These are phyloP conservation scores for Caenorhabditis brenneri DNA, from an alignment of 1,140 invertebrate genomes.

Conservation along the genomic window DNA sequence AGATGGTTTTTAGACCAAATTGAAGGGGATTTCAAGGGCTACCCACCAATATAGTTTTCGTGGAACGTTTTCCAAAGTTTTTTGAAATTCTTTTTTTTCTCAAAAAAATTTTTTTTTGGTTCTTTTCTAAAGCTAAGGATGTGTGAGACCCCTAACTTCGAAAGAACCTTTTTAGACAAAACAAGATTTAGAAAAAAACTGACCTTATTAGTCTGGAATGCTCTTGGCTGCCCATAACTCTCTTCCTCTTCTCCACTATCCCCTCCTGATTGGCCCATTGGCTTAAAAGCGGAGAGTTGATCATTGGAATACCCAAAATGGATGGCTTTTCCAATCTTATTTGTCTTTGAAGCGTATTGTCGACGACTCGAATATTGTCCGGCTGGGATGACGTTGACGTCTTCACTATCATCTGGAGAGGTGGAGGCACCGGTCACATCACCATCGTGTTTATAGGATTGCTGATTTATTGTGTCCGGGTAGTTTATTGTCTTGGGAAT, in stretches of 20 bases:
- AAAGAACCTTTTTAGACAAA: too few relatives aligned
- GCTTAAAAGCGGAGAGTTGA: slow-evolving; percentile 26
- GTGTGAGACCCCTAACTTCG: too few relatives aligned
- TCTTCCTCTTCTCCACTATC: not conserved
- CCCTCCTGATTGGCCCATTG: not conserved
- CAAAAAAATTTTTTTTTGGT: too few relatives aligned
- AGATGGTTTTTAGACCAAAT: too few relatives aligned
- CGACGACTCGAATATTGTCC: slow-evolving; percentile 23
- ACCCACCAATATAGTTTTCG: too few relatives aligned
- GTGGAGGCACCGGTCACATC: not conserved
- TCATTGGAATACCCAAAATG: slow-evolving; percentile 44
- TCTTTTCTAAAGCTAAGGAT: too few relatives aligned
- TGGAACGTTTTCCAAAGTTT: too few relatives aligned
- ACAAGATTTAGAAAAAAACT: too few relatives aligned
- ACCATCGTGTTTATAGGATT: not conserved
- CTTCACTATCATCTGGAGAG: not conserved
- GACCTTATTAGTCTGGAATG: slow-evolving; percentile 34
- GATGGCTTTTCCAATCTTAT: slow-evolving; percentile 27
- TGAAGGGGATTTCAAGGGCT: too few relatives aligned
- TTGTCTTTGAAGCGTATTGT: slow-evolving; percentile 31
- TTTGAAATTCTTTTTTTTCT: too few relatives aligned
- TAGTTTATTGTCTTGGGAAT: slow-evolving; percentile 12
- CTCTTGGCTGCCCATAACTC: slow-evolving; percentile 25
- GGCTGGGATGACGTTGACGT: slow-evolving; percentile 30
- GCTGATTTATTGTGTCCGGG: slow-evolving; percentile 15